phyloP scores from a whole-genome alignment of 2,113 vertebrate genomes.

The Epinephelus moara region DNA sequence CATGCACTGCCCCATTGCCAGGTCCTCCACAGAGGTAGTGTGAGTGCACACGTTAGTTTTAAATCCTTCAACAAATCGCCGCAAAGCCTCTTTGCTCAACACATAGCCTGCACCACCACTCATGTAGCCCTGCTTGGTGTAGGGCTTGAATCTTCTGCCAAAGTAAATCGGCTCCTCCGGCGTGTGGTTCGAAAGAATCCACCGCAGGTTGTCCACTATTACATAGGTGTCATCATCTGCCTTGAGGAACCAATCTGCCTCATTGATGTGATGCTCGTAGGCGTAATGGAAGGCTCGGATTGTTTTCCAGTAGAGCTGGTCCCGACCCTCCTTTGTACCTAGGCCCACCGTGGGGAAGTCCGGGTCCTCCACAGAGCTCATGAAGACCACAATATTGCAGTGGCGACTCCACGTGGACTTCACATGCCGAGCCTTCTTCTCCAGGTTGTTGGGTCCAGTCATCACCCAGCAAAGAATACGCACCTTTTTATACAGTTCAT shows the following conservation, averaged over 20 bases:
- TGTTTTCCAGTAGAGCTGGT: conserved; percentile 88
- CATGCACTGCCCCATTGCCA: conserved; percentile 87
- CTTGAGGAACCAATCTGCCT: conserved; percentile 88
- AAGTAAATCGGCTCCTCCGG: conserved; percentile 83
- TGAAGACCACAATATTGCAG: conserved; percentile 84
- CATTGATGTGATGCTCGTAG: conserved; percentile 79
- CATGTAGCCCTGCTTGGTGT: conserved; percentile 88
- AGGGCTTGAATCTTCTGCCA: conserved; percentile 86
- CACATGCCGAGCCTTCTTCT: conserved; percentile 82
- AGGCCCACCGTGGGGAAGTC: conserved; percentile 83
- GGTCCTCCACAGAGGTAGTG: conserved; percentile 83
- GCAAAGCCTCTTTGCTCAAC: conserved; percentile 84
- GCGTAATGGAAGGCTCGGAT: conserved; percentile 85
- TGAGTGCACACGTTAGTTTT: conserved; percentile 78
- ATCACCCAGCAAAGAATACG: conserved; percentile 88
- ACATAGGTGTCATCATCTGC: conserved; percentile 85
- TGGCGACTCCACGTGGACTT: conserved; percentile 84
- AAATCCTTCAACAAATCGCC: conserved; percentile 80
- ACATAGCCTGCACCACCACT: conserved; percentile 85
- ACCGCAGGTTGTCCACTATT: conserved; percentile 85
- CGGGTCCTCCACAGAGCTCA: conserved; percentile 80
- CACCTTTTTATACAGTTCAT: conserved; percentile 79
- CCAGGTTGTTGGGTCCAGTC: conserved; percentile 79
- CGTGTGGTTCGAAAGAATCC: conserved; percentile 82
- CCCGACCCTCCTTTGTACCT: conserved; percentile 81